A percentile compares a stretch with the other conserved stretches of the same genome.
Conservation (phyloP, 2,797 vertebrate genomes). For the Gallinago nigripennis region DNA sequence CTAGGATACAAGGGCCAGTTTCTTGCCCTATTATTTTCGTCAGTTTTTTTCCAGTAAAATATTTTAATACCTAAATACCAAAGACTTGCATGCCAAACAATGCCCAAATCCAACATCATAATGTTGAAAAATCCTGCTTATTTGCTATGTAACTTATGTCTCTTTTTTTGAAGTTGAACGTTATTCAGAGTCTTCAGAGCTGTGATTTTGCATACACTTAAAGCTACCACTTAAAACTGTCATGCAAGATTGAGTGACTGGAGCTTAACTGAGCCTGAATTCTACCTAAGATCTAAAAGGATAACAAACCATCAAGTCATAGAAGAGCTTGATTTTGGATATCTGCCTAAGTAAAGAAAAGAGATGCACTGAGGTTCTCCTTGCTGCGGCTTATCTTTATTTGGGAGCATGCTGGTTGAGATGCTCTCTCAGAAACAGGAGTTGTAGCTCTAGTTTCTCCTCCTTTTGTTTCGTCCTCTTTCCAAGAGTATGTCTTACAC, state of each 20-base stretch:
- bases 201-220: neutral
- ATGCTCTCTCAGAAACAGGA: neutral
- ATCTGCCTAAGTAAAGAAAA: neutral
- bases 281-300: neutral
- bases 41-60: neutral
- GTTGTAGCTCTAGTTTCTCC: neutral
- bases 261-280: neutral
- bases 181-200: neutral
- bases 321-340: neutral
- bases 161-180: neutral
- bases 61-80: neutral
- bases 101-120: neutral
- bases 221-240: neutral
- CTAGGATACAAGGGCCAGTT: neutral
- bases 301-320: neutral
- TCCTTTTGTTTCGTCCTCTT: neutral
- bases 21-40: neutral
- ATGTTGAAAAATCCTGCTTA: neutral
- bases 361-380: neutral
- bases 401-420: neutral
- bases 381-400: neutral
- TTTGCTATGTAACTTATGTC: neutral
- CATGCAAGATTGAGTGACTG: neutral
- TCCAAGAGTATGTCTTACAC: neutral
- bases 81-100: neutral